phyloP scores from a whole-genome alignment of 2,888 invertebrate species.

The Calliopum simillimum region DNA sequence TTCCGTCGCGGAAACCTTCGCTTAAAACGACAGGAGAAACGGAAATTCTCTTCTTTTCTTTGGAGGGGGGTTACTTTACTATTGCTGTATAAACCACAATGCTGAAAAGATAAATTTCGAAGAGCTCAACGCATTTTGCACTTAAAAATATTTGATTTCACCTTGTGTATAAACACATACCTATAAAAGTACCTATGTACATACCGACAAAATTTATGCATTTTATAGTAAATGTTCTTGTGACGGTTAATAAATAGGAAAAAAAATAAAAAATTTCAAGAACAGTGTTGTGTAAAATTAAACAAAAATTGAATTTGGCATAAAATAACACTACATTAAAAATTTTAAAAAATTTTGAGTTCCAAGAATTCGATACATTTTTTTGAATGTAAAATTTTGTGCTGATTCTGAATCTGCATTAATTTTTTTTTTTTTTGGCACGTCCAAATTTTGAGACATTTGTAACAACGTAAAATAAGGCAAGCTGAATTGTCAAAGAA shows the following conservation, averaged over 20 bases:
- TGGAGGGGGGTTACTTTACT: neutral
- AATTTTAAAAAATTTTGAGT: too few relatives aligned
- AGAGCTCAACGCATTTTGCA: conserved; percentile 26
- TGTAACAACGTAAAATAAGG: too few relatives aligned
- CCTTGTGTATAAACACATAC: neutral
- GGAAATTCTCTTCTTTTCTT: conserved; percentile 41
- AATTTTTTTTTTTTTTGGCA: too few relatives aligned
- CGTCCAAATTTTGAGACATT: too few relatives aligned
- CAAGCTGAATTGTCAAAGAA: too few relatives aligned
- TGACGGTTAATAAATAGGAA: conserved; percentile 4
- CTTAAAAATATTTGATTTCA: conserved; percentile 31
- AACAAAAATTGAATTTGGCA: too few relatives aligned
- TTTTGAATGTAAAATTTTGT: too few relatives aligned
- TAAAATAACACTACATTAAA: too few relatives aligned
- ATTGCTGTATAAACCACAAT: neutral
- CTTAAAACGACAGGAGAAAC: conserved; percentile 50
- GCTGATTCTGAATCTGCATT: too few relatives aligned
- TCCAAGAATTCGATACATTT: too few relatives aligned
- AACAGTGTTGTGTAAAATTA: too few relatives aligned
- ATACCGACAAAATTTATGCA: conserved; percentile 31
- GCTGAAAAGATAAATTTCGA: neutral
- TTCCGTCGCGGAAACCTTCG: conserved; percentile 51
- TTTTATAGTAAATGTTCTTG: conserved; percentile 28
- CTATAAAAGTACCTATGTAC: conserved; percentile 9
- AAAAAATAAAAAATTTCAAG: neutral